Base-by-base conservation (phyloP, 1,140 invertebrate genomes). In the Bicyclus anynana region DNA sequence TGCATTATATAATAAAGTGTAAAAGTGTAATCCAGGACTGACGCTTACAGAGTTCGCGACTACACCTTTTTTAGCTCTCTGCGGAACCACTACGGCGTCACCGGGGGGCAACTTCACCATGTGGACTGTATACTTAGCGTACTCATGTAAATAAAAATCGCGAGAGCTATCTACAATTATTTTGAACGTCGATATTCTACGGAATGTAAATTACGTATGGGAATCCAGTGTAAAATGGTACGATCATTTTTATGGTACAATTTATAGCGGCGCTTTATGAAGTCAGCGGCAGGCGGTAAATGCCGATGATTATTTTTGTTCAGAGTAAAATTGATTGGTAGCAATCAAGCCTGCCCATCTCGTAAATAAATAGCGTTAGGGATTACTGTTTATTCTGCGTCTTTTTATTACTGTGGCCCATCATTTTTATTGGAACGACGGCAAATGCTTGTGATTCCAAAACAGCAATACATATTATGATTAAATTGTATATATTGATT, bases 161-260 rank as follows among this genome's bases (percentile, higher is more conserved):
- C 3, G 23, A 23, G 2, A 42, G 14, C 13, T 17, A 40, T 16
- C 14, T 44, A 10, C 18, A 44, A 44, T 44, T 44, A 44, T 20
- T 20, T 20, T 18, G 40, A 44, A 10, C 9, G 40, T 10, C 40
- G 18, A 44, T 18, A 44, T 44, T 20, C 40, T 20, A 44, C 29
- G 10, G n/a, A 20, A 44, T 44, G 20, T 44, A 44, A 44, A 44
- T 44, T 44, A 9, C 40, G 18, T 20, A 44, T 44, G 40, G 40
- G 40, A 44, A 20, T 44, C 17, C 40, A 44, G 10, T 44, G 40
- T 44, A 44, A 18, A 44, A 44, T 20, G 40, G 40, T n/a, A n/a
- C 40, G 40, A 44, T 44, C 40, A 44, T 44, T 44, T 44, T 44
- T 44, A 44, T 44, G 40, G 40, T 44, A 20, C 40, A 44, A 44